Base-by-base conservation (phyloP, 1,140 invertebrate genomes). In the Zaprionus nigranus region DNA sequence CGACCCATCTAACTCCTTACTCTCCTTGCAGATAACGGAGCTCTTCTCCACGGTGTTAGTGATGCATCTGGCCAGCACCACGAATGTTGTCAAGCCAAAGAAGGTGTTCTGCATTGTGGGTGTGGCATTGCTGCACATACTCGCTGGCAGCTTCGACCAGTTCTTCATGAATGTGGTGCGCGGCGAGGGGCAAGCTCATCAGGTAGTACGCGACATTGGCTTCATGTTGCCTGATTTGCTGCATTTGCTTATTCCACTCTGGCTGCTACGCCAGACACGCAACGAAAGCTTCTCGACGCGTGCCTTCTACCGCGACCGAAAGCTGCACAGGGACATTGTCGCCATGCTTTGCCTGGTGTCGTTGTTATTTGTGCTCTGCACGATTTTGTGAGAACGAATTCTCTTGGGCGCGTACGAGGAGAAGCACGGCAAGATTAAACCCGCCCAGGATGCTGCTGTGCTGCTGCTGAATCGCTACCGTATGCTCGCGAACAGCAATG, bases 171-270 rank as follows among this genome's bases (percentile, higher is more conserved):
- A 97, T 92, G 96, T 97, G 36, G 86, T 97, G 11, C 93, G 94
- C 67, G 95, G 95, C 34, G 94, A 96, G 92, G 96, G 96, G 2
- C 94, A 95, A 74, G 93, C 95, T 24, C 95, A 96, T 93, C 95
- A 96, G 93, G 95, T 96, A 58, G 93, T 95, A 61, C 94, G 96
- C 9, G 95, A 97, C 92, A 93, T 97, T 61, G 95, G 95, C 20
- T 95, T 97, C 76, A 96, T 97, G 96, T 93, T 96, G 57, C 96
- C 96, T 5, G 96, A 97, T 87, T 84, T 96, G 53, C 92, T 96
- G 13, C 96, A 96, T 79, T 93, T 96, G 22, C 60, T 94, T 34
- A 93, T 96, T 54, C 95, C 96, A 17, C 78, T 95, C 2, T 94
- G 93, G 91, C 82, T 93, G 54, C 83, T 94, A 49, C 77, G 85